Conservation (phyloP, 2,888 invertebrate genomes). For the Poecilus cupreus region DNA sequence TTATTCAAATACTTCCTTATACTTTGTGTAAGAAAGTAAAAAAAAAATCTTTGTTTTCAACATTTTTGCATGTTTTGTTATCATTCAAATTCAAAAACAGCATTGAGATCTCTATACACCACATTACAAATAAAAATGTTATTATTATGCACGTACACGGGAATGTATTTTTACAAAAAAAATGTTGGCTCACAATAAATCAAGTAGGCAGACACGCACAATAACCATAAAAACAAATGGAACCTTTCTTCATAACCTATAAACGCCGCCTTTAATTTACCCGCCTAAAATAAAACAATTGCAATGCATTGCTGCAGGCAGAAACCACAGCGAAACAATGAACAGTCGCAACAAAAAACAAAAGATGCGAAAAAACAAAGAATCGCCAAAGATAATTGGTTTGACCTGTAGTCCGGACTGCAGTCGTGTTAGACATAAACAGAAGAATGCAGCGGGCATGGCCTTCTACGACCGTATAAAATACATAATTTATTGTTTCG, state of each 20-base stretch:
- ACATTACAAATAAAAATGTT: too few relatives aligned
- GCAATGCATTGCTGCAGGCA: background rate
- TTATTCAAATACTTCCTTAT: too few relatives aligned
- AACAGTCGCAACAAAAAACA: background rate
- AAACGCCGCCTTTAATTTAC: constrained; percentile 23
- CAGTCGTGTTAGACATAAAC: constrained; percentile 19
- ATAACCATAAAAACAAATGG: constrained; percentile 8
- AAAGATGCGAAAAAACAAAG: constrained; percentile 1
- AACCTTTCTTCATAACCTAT: constrained; percentile 8
- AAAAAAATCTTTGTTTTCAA: too few relatives aligned
- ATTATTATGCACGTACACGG: too few relatives aligned
- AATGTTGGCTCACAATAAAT: too few relatives aligned
- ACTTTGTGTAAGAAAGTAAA: too few relatives aligned
- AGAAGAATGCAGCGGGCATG: constrained; percentile 3
- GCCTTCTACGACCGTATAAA: background rate
- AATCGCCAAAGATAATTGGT: constrained; percentile 37
- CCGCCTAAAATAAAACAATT: constrained; percentile 18
- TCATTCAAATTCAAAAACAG: too few relatives aligned
- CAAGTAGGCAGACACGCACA: background rate
- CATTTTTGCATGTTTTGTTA: too few relatives aligned
- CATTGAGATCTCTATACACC: too few relatives aligned
- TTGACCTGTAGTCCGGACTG: constrained; percentile 17
- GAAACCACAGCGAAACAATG: constrained; percentile 24
- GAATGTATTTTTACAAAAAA: too few relatives aligned
- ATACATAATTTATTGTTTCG: too few relatives aligned